Evolutionary conservation across 2,888 invertebrate genomes (phyloP).

Genomic region (Parthenolecanium corni): DNA sequence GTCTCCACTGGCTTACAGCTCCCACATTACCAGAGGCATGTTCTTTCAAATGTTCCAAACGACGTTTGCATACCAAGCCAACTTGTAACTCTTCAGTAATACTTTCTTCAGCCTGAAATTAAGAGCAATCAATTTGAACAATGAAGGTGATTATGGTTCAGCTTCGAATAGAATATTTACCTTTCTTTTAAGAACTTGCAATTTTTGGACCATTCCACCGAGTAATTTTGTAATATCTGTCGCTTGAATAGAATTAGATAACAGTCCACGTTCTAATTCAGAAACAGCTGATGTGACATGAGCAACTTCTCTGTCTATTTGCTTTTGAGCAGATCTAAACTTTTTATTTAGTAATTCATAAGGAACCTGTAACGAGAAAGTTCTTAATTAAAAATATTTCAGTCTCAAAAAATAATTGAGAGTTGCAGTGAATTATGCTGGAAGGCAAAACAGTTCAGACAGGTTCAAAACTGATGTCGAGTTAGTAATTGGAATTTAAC

Average conservation of each 20-base stretch:
- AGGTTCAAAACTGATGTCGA: too few relatives aligned
- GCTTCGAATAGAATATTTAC: conserved; percentile 35
- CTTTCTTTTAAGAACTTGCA: conserved; percentile 82
- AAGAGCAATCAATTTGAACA: conserved; percentile 11
- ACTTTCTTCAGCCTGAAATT: conserved; percentile 68
- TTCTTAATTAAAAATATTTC: background rate
- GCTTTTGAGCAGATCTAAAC: conserved; percentile 88
- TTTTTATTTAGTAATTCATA: conserved; percentile 96
- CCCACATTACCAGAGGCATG: conserved; percentile 43
- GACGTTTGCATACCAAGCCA: conserved; percentile 78
- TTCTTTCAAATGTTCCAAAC: conserved; percentile 84
- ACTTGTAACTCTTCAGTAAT: conserved; percentile 84
- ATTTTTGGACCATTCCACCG: conserved; percentile 78
- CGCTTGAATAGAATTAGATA: conserved; percentile 46
- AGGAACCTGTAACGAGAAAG: conserved; percentile 58
- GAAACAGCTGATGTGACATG: conserved; percentile 69
- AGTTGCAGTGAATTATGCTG: too few relatives aligned
- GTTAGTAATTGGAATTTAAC: too few relatives aligned
- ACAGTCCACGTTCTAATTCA: conserved; percentile 66
- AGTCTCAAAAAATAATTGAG: background rate
- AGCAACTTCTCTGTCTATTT: conserved; percentile 81
- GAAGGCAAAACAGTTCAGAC: too few relatives aligned
- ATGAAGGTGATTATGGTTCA: background rate
- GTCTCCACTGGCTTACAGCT: conserved; percentile 64
- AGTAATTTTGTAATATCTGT: conserved; percentile 68